Base-by-base conservation (phyloP, 1,140 invertebrate genomes). In the Ips nitidus region DNA sequence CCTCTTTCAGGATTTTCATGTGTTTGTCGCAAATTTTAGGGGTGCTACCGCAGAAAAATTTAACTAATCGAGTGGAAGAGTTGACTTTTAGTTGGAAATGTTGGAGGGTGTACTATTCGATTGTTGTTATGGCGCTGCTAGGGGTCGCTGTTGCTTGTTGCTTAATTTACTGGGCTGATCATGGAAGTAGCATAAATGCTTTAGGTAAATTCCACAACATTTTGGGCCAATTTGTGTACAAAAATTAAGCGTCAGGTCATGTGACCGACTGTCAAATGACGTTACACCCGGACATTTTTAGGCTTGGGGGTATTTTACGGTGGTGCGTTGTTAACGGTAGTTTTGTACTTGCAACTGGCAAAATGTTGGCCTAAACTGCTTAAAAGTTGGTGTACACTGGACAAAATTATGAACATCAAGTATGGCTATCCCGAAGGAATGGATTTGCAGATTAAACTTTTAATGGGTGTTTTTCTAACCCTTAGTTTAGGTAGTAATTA, bases 351-450 rank as follows among this genome's bases (percentile, higher is more conserved):
- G 3, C 39, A 42, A 4, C 50, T 73, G 40, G 65, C 72, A 4
- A 52, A 37, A 52, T 61, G 41, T 22, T 73, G 72, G 72, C 7
- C 42, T 2, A 73, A 73, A 53, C 50, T 73, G n/a, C 60, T 73
- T 50, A 69, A 47, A 45, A 50, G 52, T n/a, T 73, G 72, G 72
- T 69, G 58, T 41, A 6, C 50, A 5, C 63, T 73, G 6, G 72
- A 73, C 52, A 65, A 66, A 55, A 66, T 53, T 37, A 73, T 73
- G 72, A 69, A 69, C 43, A 37, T 37, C 5, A 62, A 22, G 36
- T 73, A 73, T 52, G 72, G 72, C 39, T 73, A 73, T 38, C 72
- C 69, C 2, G 38, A 61, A 40, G 50, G 7, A 1, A n/a, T 73
- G 7, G 70, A 73, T 58, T 64, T 4, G 38, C 63, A 61, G 41